Conservation (phyloP, 2,113 vertebrate genomes). For the Galbula dea region DNA sequence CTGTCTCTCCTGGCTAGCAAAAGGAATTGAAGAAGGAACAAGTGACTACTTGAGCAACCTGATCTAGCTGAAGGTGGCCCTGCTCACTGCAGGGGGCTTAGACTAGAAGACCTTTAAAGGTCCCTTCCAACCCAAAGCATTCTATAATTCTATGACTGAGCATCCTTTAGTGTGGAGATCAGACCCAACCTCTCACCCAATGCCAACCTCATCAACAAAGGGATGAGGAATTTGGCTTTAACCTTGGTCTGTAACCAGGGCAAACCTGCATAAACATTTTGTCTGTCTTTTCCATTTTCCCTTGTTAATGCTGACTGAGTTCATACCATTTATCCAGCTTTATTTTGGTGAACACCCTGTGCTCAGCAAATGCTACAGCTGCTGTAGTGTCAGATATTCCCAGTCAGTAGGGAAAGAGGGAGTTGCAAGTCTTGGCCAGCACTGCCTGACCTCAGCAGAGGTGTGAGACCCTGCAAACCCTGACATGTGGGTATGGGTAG, state of each 20-base stretch:
- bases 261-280: background rate
- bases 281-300: background rate
- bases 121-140: too few species aligned
- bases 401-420: background rate
- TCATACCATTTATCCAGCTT: background rate
- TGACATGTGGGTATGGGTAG: background rate
- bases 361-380: background rate
- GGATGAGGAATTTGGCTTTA: background rate
- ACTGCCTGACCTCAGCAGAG: background rate
- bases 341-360: background rate
- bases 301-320: background rate
- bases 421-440: background rate
- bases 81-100: too few species aligned
- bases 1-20: background rate
- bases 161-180: background rate
- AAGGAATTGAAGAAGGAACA: background rate
- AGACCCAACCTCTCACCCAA: background rate
- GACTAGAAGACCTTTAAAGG: too few species aligned
- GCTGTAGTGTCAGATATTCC: fast-evolving
- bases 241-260: background rate
- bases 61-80: too few species aligned
- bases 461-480: fast-evolving
- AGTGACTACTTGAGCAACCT: background rate
- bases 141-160: background rate
- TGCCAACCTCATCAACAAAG: background rate